Evolutionary conservation across 1,140 invertebrate species (phyloP).

Genomic region (Tetramorium simillimum): DNA sequence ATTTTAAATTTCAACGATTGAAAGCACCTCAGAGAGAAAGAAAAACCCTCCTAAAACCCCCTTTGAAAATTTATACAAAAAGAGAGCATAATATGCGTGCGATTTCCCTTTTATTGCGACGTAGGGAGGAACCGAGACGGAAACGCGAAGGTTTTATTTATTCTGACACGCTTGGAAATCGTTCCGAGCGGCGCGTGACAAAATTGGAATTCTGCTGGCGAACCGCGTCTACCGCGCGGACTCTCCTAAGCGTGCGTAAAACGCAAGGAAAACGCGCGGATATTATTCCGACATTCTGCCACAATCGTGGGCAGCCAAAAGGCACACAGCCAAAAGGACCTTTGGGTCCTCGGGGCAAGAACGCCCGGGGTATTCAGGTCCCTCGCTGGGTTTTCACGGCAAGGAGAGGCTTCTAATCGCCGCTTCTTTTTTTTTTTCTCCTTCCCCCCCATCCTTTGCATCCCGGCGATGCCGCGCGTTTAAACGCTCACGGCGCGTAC

Average conservation of each 20-base stretch:
- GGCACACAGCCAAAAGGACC: no score
- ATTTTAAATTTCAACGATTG: not conserved
- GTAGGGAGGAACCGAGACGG: not conserved
- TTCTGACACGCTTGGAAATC: not conserved
- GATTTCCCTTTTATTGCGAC: not conserved
- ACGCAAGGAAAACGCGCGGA: slow-evolving; percentile 9
- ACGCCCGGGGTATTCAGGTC: slow-evolving; percentile 6
- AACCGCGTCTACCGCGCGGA: not conserved
- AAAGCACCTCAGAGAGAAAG: not conserved
- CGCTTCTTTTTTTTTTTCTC: not conserved
- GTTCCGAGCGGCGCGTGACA: not conserved
- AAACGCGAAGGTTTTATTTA: not conserved
- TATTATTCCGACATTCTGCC: slow-evolving; percentile 24
- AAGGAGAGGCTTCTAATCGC: not conserved
- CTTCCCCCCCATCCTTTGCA: not conserved
- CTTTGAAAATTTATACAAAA: not conserved
- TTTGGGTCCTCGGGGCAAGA: slow-evolving; percentile 30
- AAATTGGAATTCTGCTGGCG: slow-evolving; percentile 45
- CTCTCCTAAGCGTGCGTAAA: not conserved
- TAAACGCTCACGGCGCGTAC: not conserved
- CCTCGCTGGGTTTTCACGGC: not conserved
- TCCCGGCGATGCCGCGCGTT: not conserved
- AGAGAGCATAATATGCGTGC: not conserved
- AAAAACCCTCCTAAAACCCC: not conserved
- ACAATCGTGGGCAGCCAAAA: slow-evolving; percentile 23